Evolutionary conservation across 1,140 invertebrate genomes (phyloP).

Genomic region (Drosophila ficusphila): DNA sequence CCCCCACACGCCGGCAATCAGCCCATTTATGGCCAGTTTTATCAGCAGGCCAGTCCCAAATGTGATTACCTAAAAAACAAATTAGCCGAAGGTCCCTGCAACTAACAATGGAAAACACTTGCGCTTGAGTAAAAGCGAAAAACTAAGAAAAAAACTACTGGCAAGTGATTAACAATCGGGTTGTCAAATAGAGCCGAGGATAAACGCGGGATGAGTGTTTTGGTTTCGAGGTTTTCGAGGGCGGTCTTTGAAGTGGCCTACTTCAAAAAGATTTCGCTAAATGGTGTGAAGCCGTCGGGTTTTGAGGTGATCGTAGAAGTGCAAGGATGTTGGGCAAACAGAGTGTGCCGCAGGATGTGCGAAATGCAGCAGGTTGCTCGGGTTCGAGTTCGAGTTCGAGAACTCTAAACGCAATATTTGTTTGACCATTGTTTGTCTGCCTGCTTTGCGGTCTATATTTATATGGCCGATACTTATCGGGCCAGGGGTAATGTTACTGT

Average conservation of each 20-base stretch:
- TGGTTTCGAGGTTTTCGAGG: too few relatives aligned
- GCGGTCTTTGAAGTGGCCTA: slow-evolving; percentile 44
- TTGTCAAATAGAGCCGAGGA: slow-evolving; percentile 14
- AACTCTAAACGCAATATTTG: slow-evolving; percentile 20
- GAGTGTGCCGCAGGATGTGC: slow-evolving; percentile 69
- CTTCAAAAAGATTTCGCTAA: slow-evolving; percentile 57
- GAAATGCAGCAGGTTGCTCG: slow-evolving; percentile 62
- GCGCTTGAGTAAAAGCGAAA: slow-evolving; percentile 46
- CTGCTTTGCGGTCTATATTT: slow-evolving; percentile 55
- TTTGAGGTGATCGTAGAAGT: slow-evolving; percentile 5
- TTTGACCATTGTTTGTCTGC: slow-evolving; percentile 26
- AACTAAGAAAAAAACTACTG: slow-evolving; percentile 21
- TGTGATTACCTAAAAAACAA: slow-evolving; percentile 60
- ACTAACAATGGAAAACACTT: slow-evolving; percentile 41
- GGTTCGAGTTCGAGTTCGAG: too few relatives aligned
- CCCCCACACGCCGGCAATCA: slow-evolving; percentile 17
- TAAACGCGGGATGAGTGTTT: slow-evolving; percentile 4
- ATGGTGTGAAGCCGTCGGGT: slow-evolving; percentile 47
- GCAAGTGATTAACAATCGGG: slow-evolving; percentile 11
- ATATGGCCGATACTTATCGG: slow-evolving; percentile 69
- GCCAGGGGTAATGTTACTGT: not conserved
- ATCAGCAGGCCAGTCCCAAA: slow-evolving; percentile 26
- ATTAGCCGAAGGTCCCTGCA: slow-evolving; percentile 30
- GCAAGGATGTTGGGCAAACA: slow-evolving; percentile 47
- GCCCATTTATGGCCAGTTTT: slow-evolving; percentile 23